Evolutionary conservation across 2,113 vertebrate genomes (phyloP), one percentile per base, ranked within the genome.

Genomic region (Tautogolabrus adspersus): DNA sequence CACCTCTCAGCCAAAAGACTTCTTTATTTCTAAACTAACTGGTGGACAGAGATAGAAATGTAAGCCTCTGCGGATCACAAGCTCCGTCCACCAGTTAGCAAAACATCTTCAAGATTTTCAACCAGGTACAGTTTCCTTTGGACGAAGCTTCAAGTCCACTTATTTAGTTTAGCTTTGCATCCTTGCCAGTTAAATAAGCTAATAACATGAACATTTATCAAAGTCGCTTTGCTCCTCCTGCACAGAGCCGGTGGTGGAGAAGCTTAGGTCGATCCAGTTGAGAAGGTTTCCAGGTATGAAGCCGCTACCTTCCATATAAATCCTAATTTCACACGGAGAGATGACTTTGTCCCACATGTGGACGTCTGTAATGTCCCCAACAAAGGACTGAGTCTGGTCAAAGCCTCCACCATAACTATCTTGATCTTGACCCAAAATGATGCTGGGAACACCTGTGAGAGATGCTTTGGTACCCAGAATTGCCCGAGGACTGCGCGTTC

Each of bases 281-380:
- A 77, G 40, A 3, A 63, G 15, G 19, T 77, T 77, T 34, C 75
- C 75, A 1, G 8, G 58, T 18, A 16, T 21, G 51, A 70, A 64
- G 15, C 3, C 9, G 6, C 8, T 49, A 12, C 52, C 60, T 6
- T 78, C 51, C 26, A 55, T 77, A 8, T 40, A 70, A 9, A 22
- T 34, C 23, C 40, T 10, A 12, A 77, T 69, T 40, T 77, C 12
- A 54, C 51, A 56, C 1, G 66, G 66, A 23, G 58, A 13, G 26
- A 77, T 60, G 58, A 49, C 58, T 6, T 15, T 18, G 75, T 77
- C 23, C 75, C 75, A 77, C 37, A 77, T 30, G 59, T 77, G 66
- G 23, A 77, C 49, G 11, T 77, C 75, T 4, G 66, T 56, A 18
- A 77, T 70, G 57, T 69, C 66, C 18, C 75, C 75, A 26, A 56